phyloP scores from a whole-genome alignment of 2,797 vertebrate genomes.

The Diceros bicornis region DNA sequence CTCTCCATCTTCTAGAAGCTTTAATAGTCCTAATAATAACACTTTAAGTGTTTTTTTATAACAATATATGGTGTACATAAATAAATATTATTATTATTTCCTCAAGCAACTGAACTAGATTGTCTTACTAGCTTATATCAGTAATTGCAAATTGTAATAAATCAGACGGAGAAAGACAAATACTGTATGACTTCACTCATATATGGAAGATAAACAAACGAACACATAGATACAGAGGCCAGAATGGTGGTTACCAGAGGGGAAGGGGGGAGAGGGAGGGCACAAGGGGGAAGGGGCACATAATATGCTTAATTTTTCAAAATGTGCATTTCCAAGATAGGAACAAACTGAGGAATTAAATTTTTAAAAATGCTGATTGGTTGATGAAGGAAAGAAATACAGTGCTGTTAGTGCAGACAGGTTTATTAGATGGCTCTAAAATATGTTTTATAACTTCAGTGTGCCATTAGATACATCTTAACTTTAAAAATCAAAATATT shows the following conservation, averaged over 20 bases:
- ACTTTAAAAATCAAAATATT: constrained; percentile 3
- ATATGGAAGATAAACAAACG: too few relatives aligned
- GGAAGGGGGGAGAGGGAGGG: too few relatives aligned
- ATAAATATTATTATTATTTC: neutral
- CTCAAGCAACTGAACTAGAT: neutral
- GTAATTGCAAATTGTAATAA: neutral
- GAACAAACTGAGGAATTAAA: neutral
- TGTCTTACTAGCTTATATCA: neutral
- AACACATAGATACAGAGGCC: too few relatives aligned
- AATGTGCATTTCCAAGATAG: neutral
- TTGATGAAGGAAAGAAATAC: neutral
- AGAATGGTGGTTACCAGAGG: too few relatives aligned
- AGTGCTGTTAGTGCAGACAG: neutral
- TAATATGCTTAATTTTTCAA: neutral
- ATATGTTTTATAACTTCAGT: constrained; percentile 59
- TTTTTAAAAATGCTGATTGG: neutral
- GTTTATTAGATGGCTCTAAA: neutral
- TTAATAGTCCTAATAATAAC: neutral
- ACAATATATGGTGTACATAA: fast-evolving
- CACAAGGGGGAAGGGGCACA: too few relatives aligned
- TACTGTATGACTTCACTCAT: too few relatives aligned
- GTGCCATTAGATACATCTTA: constrained; percentile 49
- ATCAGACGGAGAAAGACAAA: too few relatives aligned
- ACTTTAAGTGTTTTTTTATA: neutral
- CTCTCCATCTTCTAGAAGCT: neutral